Conservation (phyloP, 2,113 vertebrate species). For the Ellobius talpinus region DNA sequence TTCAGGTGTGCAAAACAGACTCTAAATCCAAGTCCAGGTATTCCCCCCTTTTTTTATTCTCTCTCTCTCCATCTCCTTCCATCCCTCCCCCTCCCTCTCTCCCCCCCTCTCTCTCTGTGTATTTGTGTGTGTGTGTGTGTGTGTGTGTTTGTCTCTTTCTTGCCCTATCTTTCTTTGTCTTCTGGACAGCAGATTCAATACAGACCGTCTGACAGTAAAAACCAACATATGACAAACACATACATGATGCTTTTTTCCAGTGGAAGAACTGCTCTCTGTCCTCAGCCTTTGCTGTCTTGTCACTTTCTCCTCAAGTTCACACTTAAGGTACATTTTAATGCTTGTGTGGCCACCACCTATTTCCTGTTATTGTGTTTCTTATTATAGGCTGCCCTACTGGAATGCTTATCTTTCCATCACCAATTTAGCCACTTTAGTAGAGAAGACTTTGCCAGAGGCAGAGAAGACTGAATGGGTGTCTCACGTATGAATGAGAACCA, state of each 20-base stretch:
- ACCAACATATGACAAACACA: neutral
- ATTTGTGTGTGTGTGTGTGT: too few relatives aligned
- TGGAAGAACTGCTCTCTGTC: neutral
- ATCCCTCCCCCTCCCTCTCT: neutral
- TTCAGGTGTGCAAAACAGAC: neutral
- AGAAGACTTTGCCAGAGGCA: constrained; percentile 66
- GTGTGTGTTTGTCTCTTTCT: neutral
- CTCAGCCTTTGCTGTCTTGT: constrained; percentile 19
- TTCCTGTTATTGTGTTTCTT: constrained; percentile 79
- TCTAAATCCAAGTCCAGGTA: neutral
- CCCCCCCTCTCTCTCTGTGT: neutral
- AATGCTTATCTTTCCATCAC: constrained; percentile 59
- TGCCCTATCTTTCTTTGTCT: neutral
- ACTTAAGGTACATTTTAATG: constrained; percentile 67
- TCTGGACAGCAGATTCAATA: neutral
- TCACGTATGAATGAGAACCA: neutral
- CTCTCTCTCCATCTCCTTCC: neutral
- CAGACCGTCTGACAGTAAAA: neutral
- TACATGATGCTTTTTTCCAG: neutral
- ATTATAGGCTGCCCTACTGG: constrained; percentile 54
- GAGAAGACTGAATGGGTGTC: constrained; percentile 47
- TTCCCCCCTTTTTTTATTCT: neutral
- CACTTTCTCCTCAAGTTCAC: constrained; percentile 27
- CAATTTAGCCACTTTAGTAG: neutral
- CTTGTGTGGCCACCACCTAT: constrained; percentile 72